Conservation (phyloP, 1,140 invertebrate species). For the Araneus ventricosus region DNA sequence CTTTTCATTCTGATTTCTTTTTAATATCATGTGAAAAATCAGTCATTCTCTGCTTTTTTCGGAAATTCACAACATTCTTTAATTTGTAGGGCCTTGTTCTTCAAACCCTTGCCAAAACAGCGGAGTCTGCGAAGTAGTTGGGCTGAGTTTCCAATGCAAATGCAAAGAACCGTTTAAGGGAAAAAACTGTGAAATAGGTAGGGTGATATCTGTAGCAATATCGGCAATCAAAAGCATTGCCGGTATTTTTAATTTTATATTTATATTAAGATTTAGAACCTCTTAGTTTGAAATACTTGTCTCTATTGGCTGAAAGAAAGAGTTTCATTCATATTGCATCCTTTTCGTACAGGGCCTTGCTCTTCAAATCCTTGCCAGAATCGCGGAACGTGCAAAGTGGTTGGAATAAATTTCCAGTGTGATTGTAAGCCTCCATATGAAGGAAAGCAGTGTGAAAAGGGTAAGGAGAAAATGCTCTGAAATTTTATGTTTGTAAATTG, state of each 20-base stretch:
- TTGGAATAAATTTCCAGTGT: neutral
- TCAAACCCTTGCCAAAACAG: neutral
- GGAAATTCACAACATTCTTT: too few species aligned
- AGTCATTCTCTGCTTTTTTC: too few species aligned
- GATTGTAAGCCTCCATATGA: neutral
- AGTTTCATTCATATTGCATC: too few species aligned
- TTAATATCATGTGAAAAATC: too few species aligned
- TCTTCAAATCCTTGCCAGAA: neutral
- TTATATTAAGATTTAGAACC: too few species aligned
- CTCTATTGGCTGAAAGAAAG: too few species aligned
- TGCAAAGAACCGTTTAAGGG: neutral
- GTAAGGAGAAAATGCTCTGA: neutral
- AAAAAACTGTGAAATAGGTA: neutral
- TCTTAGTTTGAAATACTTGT: too few species aligned
- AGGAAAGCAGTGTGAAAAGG: neutral
- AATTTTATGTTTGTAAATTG: too few species aligned
- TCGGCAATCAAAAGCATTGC: neutral
- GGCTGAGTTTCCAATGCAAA: neutral
- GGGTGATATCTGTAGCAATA: too few species aligned
- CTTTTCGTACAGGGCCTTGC: neutral
- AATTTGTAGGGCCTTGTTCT: neutral
- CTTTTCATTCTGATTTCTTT: too few species aligned
- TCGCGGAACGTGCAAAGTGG: neutral
- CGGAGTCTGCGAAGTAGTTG: neutral
- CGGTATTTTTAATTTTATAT: too few species aligned